These are phyloP conservation scores for Chelon labrosus DNA, from an alignment of 2,797 vertebrate genomes.

Conservation along the genomic window DNA sequence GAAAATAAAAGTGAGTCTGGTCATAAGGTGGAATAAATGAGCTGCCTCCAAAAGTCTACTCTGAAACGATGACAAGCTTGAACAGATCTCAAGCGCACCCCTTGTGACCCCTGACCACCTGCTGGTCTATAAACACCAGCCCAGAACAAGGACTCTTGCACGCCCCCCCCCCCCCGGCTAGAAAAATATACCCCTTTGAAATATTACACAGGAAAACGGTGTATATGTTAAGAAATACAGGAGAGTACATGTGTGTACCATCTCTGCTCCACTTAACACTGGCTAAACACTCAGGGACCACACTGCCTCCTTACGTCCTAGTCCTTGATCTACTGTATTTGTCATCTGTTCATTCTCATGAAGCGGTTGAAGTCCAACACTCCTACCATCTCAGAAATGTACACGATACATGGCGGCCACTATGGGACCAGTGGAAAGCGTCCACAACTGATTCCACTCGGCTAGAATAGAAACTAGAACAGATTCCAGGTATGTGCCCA, in stretches of 20 bases:
- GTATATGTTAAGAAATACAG: slow-evolving; percentile 6
- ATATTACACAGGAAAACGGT: slow-evolving; percentile 58
- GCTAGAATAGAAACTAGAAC: slow-evolving; percentile 7
- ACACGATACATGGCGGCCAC: not conserved
- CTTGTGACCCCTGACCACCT: slow-evolving; percentile 49
- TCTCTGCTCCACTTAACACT: slow-evolving; percentile 43
- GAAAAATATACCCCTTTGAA: slow-evolving; percentile 50
- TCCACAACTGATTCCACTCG: not conserved
- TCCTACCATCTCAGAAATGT: slow-evolving; percentile 8
- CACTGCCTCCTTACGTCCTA: slow-evolving; percentile 21
- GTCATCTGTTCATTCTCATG: no score
- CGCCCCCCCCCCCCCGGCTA: not conserved
- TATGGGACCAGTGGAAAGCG: not conserved
- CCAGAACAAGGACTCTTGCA: slow-evolving; percentile 10
- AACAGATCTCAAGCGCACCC: slow-evolving; percentile 42
- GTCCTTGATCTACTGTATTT: no score
- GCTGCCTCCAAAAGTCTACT: slow-evolving; percentile 38
- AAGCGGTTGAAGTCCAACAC: slow-evolving; percentile 2
- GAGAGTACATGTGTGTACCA: slow-evolving; percentile 10
- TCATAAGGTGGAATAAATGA: slow-evolving; percentile 59
- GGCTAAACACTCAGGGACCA: slow-evolving; percentile 23
- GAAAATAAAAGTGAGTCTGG: slow-evolving; percentile 36
- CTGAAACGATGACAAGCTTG: slow-evolving; percentile 52
- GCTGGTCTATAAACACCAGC: slow-evolving; percentile 43
- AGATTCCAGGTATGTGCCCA: slow-evolving; percentile 12